These are phyloP conservation scores for Hydrotaea diabolus DNA, from an alignment of 2,888 invertebrate genomes.

Conservation along the genomic window DNA sequence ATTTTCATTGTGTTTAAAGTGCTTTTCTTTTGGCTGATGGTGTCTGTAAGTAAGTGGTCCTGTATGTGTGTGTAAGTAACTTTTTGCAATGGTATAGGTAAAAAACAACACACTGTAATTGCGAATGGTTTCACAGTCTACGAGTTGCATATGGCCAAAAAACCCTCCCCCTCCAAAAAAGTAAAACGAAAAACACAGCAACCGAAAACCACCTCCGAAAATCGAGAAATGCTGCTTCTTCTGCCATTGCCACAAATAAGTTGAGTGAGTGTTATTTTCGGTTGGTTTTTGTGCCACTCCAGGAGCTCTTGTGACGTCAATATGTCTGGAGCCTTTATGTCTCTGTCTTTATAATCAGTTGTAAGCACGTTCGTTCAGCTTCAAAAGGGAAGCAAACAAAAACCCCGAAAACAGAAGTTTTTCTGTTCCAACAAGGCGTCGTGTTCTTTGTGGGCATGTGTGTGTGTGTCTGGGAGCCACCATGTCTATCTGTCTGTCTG, in stretches of 20 bases:
- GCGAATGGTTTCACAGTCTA: slow-evolving; percentile 56
- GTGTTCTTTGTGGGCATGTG: background rate
- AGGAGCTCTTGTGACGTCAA: slow-evolving; percentile 47
- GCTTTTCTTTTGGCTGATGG: background rate
- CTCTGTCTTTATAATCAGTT: slow-evolving; percentile 26
- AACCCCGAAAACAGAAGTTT: background rate
- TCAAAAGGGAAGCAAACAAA: background rate
- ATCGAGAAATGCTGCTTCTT: background rate
- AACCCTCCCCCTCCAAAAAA: background rate
- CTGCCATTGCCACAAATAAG: background rate
- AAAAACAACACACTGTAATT: slow-evolving; percentile 27
- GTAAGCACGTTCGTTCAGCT: slow-evolving; percentile 37
- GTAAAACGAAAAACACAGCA: background rate
- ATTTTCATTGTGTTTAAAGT: slow-evolving; percentile 1
- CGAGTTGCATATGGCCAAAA: slow-evolving; percentile 57
- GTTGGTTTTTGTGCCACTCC: background rate
- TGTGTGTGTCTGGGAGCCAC: background rate
- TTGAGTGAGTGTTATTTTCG: slow-evolving; percentile 17
- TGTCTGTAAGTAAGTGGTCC: background rate
- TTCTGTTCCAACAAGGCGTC: background rate
- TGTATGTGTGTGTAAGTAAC: background rate
- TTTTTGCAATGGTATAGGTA: background rate
- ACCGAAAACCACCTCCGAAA: slow-evolving; percentile 26
- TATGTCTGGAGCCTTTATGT: slow-evolving; percentile 51
- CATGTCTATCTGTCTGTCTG: background rate